These are phyloP conservation scores for Pseudomugil tenellus DNA, from an alignment of 2,797 vertebrate genomes.

Conservation along the genomic window DNA sequence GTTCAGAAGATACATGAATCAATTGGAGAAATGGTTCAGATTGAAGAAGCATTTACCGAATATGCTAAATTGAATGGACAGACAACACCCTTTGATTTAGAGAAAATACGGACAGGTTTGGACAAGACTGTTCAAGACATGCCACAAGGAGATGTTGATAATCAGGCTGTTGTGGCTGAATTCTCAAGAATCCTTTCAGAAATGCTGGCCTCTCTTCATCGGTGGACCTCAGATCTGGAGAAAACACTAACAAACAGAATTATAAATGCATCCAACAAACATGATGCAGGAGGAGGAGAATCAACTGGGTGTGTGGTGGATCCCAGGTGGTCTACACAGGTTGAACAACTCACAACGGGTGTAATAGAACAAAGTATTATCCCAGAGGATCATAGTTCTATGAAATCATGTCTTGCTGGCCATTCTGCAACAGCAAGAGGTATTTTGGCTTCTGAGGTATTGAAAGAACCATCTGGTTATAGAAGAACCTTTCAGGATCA, in stretches of 20 bases:
- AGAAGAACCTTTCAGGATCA: not conserved
- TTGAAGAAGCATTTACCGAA: not conserved
- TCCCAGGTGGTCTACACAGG: not conserved
- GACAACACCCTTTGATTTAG: not conserved
- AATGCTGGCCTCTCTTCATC: constrained; percentile 10
- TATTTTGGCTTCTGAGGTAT: not conserved
- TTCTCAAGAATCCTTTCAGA: constrained; percentile 16
- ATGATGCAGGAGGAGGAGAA: not conserved
- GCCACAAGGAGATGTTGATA: constrained; percentile 19
- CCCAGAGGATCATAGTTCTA: not conserved
- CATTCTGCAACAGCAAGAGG: not conserved
- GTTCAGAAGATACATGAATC: not conserved
- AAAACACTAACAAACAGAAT: not conserved
- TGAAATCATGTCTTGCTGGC: not conserved
- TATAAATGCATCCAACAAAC: constrained; percentile 1
- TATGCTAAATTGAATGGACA: not conserved
- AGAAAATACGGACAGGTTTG: constrained; percentile 9
- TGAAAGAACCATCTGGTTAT: not conserved
- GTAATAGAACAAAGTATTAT: not conserved
- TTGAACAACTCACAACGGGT: not conserved
- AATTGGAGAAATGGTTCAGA: not conserved
- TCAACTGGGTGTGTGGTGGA: not conserved
- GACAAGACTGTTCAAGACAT: constrained; percentile 15
- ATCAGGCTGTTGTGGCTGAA: constrained; percentile 10
- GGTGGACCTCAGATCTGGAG: constrained; percentile 24